Base-by-base conservation (phyloP, 2,113 vertebrate species). In the Xiphophorus maculatus region DNA sequence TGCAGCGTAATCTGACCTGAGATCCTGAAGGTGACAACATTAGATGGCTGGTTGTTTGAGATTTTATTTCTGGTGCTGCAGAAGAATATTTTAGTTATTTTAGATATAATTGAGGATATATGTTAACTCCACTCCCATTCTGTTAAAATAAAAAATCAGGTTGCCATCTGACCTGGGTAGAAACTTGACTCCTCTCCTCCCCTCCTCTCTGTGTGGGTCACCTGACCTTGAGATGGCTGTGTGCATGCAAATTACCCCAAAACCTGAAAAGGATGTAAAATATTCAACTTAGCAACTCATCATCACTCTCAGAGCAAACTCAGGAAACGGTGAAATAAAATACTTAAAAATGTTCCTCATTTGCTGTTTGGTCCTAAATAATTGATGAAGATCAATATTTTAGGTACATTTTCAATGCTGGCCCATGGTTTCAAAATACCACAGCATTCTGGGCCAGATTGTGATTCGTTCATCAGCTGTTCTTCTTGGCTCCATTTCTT, bases 1-100 rank as follows among this genome's bases (percentile, higher is more conserved):
- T 89, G 84, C 63, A 32, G 85, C 81, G 78, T 75, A 62, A 60
- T 67, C 42, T 74, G 80, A 75, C 66, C 71, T 87, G 74, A 78
- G 76, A 80, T 81, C 71, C 85, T 86, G 69, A 81, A 15, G 82
- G n/a, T 64, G n/a, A 62, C 29, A 17, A 58, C 12, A 61, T 15
- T 17, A 17, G 10, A 73, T 30, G 14, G n/a, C 22, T 37, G 61
- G 73, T 33, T 48, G 12, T 64, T 63, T 4, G 40, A 15, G 37
- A 69, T 68, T 60, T 28, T 10, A 22, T 44, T 29, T n/a, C 1
- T 68, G 51, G 1, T 66, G 29, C 54, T 28, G 22, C 7, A 14
- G 30, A 29, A 37, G 2, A 40, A 6, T 0, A 30, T 25, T 51
- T 60, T 0, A 9, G 8, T 63, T 27, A 11, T 71, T 71, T 5